Conservation (phyloP, 2,888 invertebrate genomes). For the Caenorhabditis sinica region DNA sequence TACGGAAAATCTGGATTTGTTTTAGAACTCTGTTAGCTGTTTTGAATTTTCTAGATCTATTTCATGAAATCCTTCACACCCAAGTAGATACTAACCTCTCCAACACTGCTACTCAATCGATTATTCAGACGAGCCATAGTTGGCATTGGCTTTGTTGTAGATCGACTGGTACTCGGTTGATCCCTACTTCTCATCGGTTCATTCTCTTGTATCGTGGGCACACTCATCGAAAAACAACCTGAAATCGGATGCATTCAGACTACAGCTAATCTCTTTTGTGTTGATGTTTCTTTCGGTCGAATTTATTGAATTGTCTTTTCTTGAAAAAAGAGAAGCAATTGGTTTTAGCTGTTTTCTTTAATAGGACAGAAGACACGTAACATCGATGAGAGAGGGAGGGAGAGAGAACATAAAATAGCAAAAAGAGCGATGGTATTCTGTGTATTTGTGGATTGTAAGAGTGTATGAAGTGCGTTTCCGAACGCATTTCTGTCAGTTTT, state of each 20-base stretch:
- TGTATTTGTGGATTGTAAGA: constrained; percentile 1
- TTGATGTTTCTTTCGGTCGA: constrained; percentile 5
- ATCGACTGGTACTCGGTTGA: constrained; percentile 44
- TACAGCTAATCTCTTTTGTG: constrained; percentile 23
- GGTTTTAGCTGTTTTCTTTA: not conserved
- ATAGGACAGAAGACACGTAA: constrained; percentile 53
- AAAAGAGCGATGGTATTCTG: constrained; percentile 1
- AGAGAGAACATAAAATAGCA: constrained; percentile 6
- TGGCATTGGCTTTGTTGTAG: constrained; percentile 20
- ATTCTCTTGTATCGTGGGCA: constrained; percentile 47
- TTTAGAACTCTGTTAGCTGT: no score
- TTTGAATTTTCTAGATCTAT: not conserved
- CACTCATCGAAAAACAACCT: constrained; percentile 58
- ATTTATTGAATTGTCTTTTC: not conserved
- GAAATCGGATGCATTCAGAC: constrained; percentile 38
- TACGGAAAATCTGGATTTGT: not conserved
- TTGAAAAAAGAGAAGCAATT: constrained; percentile 9
- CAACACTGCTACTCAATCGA: constrained; percentile 74
- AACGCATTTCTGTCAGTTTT: constrained; percentile 25
- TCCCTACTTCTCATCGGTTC: constrained; percentile 37
- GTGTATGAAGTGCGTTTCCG: constrained; percentile 5
- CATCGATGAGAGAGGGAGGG: constrained; percentile 47
- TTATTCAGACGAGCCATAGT: constrained; percentile 66
- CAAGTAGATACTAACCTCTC: constrained; percentile 60
- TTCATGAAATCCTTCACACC: no score